These are phyloP conservation scores for Potamarius usumacintae DNA, from an alignment of 2,113 vertebrate species.

Conservation along the genomic window DNA sequence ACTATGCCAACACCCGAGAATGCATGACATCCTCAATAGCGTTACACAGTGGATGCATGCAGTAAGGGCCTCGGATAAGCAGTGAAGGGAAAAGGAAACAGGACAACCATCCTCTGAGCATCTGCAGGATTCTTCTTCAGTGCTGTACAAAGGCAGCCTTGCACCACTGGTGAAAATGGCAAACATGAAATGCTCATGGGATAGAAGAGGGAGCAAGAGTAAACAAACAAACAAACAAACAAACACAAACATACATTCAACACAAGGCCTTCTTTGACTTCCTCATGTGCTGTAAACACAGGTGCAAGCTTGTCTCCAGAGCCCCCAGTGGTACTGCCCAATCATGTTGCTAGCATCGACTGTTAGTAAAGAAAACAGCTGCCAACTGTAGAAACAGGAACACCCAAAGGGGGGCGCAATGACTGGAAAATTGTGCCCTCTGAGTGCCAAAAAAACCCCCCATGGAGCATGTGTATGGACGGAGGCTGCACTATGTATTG, in stretches of 20 bases:
- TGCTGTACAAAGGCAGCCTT: slow-evolving; percentile 19
- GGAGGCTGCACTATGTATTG: slow-evolving; percentile 15
- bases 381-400: background rate
- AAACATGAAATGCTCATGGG: slow-evolving; percentile 17
- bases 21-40: slow-evolving; percentile 6
- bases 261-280: slow-evolving; percentile 68
- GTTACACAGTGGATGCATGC: slow-evolving; percentile 4
- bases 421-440: slow-evolving; percentile 9
- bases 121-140: slow-evolving; percentile 41
- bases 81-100: background rate
- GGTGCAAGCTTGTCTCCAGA: slow-evolving; percentile 67
- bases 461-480: slow-evolving; percentile 6
- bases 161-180: slow-evolving; percentile 76
- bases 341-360: slow-evolving; percentile 2
- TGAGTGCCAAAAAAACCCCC: slow-evolving; percentile 27
- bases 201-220: background rate
- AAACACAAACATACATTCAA: slow-evolving; percentile 82
- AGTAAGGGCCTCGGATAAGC: slow-evolving; percentile 32
- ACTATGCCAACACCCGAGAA: slow-evolving; percentile 5
- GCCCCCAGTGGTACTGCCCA: slow-evolving; percentile 41
- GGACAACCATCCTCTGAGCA: slow-evolving; percentile 68
- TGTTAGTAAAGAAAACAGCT: slow-evolving; percentile 18
- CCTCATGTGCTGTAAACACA: slow-evolving; percentile 74
- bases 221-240: slow-evolving; percentile 53
- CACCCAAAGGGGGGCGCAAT: slow-evolving; percentile 8